Evolutionary conservation across 2,888 invertebrate species (phyloP).

Genomic region (Drosophila yooni): DNA sequence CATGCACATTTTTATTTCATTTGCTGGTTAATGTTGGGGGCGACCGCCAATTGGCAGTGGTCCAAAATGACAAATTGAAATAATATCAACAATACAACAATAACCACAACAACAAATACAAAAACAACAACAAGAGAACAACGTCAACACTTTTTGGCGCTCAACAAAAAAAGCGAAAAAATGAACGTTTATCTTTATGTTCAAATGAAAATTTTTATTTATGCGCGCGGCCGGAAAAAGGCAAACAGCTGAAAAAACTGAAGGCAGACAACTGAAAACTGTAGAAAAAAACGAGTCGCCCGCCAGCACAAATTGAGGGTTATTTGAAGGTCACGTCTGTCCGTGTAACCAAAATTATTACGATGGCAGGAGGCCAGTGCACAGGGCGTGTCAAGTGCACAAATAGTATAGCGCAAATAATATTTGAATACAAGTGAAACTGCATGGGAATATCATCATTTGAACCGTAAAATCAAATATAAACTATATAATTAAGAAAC

Average conservation of each 20-base stretch:
- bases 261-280: slow-evolving; percentile 45
- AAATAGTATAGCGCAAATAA: slow-evolving; percentile 12
- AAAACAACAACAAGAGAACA: slow-evolving; percentile 37
- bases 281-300: slow-evolving; percentile 44
- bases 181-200: slow-evolving; percentile 76
- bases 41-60: slow-evolving; percentile 65
- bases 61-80: slow-evolving; percentile 80
- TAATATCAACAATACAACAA: slow-evolving; percentile 57
- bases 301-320: slow-evolving; percentile 60
- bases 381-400: slow-evolving; percentile 25
- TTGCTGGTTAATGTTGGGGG: slow-evolving; percentile 67
- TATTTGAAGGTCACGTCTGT: slow-evolving; percentile 72
- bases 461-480: neutral
- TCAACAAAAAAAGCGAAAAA: slow-evolving; percentile 40
- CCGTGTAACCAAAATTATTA: slow-evolving; percentile 19
- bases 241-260: slow-evolving; percentile 55
- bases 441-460: neutral
- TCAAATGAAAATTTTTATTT: slow-evolving; percentile 79
- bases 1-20: slow-evolving; percentile 60
- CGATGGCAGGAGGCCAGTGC: slow-evolving; percentile 4
- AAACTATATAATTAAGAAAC: neutral
- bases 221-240: slow-evolving; percentile 71
- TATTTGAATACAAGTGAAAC: neutral
- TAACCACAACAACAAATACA: slow-evolving; percentile 9
- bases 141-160: slow-evolving; percentile 49